Percentiles rank a stretch among this genome's conserved stretches.
These are phyloP conservation scores for Julus scandinavius DNA, from an alignment of 2,888 invertebrate genomes.

Conservation along the genomic window DNA sequence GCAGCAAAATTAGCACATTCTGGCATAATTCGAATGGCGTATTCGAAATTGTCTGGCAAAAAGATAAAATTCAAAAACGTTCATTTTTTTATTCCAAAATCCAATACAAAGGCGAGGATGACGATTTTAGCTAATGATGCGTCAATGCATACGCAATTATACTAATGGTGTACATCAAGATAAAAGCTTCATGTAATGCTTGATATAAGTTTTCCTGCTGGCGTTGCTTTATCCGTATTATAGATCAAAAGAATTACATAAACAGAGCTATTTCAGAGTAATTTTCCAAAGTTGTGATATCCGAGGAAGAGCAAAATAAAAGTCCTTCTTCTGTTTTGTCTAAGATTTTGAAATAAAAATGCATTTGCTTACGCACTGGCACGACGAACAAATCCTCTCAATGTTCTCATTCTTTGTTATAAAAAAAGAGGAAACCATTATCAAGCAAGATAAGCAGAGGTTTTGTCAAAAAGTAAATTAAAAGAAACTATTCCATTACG, in stretches of 20 bases:
- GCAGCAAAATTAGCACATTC: no score
- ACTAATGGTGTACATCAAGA: neutral
- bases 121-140: constrained; percentile 16
- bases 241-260: neutral
- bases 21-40: no score
- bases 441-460: neutral
- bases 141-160: neutral
- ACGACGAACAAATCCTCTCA: neutral
- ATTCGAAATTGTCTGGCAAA: no score
- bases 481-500: constrained; percentile 4
- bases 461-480: neutral
- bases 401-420: neutral
- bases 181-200: neutral
- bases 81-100: neutral
- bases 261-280: neutral
- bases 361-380: neutral
- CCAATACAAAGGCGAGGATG: neutral
- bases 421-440: neutral
- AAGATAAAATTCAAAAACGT: no score
- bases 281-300: neutral
- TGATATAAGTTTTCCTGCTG: neutral
- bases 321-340: neutral
- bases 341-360: neutral
- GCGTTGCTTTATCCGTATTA: neutral
- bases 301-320: neutral